Conservation (phyloP, 2,113 vertebrate species). For the Marcusenius ussheri region DNA sequence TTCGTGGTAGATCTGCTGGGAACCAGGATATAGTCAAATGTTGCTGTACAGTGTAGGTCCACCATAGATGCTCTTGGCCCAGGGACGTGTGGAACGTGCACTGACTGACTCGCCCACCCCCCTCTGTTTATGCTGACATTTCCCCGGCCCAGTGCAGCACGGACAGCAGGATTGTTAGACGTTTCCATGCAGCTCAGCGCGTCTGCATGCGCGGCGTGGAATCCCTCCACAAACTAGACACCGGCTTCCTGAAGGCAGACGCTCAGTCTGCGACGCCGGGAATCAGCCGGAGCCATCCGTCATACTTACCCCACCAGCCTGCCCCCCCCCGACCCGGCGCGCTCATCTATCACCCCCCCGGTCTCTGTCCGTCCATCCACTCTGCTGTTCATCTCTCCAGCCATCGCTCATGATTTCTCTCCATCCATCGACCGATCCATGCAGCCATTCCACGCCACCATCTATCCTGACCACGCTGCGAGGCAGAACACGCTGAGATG, state of each 20-base stretch:
- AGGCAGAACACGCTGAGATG: not conserved
- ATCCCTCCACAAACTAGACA: not conserved
- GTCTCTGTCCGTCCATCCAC: constrained; percentile 6
- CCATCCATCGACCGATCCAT: constrained; percentile 48
- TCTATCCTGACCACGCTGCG: constrained; percentile 8
- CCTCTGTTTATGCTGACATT: constrained; percentile 53
- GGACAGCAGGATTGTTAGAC: not conserved
- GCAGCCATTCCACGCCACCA: constrained; percentile 40
- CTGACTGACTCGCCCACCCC: constrained; percentile 39
- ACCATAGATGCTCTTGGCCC: constrained; percentile 53
- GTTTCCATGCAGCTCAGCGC: constrained; percentile 34
- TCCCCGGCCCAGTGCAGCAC: constrained; percentile 21
- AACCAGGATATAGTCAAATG: constrained; percentile 24
- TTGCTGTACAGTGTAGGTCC: constrained; percentile 48
- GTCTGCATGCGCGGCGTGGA: constrained; percentile 16
- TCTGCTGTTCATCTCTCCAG: constrained; percentile 28
- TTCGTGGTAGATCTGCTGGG: constrained; percentile 17
- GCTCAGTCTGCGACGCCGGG: not conserved
- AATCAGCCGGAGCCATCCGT: not conserved
- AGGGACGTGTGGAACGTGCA: constrained; percentile 51
- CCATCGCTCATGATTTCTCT: constrained; percentile 10
- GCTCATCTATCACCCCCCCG: constrained; percentile 34
- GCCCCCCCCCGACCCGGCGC: constrained; percentile 42
- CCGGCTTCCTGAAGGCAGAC: not conserved
- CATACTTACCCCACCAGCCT: constrained; percentile 1